Conservation (phyloP, 2,888 invertebrate species). For the Drosophila kokeensis region DNA sequence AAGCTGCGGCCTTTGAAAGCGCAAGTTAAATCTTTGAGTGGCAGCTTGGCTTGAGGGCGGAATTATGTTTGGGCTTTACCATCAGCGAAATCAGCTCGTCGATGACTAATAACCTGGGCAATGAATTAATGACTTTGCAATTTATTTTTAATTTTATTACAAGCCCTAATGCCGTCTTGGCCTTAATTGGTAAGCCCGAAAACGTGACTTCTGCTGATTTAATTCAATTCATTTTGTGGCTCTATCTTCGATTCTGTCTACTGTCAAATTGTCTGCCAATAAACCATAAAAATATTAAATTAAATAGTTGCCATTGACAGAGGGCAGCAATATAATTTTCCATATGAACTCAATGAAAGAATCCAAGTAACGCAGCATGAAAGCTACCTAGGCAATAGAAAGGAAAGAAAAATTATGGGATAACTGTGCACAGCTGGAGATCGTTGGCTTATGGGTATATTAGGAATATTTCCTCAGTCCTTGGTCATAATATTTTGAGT, state of each 20-base stretch:
- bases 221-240: constrained; percentile 58
- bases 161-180: constrained; percentile 41
- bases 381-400: background rate
- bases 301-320: constrained; percentile 18
- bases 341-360: constrained; percentile 32
- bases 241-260: constrained; percentile 44
- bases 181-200: constrained; percentile 51
- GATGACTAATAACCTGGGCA: constrained; percentile 48
- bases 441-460: constrained; percentile 21
- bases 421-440: constrained; percentile 41
- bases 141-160: constrained; percentile 52
- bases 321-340: constrained; percentile 25
- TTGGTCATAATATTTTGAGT: background rate
- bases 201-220: constrained; percentile 69
- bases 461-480: background rate
- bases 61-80: constrained; percentile 15
- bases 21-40: constrained; percentile 27
- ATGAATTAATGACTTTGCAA: constrained; percentile 68
- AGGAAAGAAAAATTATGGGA: background rate
- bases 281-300: constrained; percentile 11
- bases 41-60: constrained; percentile 26
- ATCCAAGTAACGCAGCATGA: constrained; percentile 29
- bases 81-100: constrained; percentile 31
- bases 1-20: constrained; percentile 17
- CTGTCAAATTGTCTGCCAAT: constrained; percentile 28